Evolutionary conservation across 2,888 invertebrate species (phyloP), one percentile per base, ranked within the genome.

Genomic region (Incurvaria masculella): DNA sequence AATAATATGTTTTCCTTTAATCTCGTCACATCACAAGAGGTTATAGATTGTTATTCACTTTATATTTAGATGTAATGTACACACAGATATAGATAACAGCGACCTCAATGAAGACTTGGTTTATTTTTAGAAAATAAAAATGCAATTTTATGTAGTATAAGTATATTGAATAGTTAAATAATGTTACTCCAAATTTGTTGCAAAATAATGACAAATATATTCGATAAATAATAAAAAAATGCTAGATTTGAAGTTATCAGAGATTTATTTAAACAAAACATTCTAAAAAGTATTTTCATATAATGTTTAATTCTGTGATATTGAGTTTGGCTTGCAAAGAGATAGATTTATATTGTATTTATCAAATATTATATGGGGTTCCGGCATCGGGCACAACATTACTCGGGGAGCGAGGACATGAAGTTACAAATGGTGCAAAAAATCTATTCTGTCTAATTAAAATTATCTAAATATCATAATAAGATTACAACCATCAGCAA

Each of bases 151-250:
- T 45, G 21, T 75, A 75, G 75, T 71, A 78, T 78, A 78, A 78
- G 78, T 78, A 78, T 78, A 78, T 75, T 78, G 74, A 76, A 78
- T 78, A 76, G 72, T 78, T 75, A 78, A 78, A 78, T 78, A 76
- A 76, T 73, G 70, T 76, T 75, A 78, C 65, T 73, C 75, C 72
- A 74, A 78, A 72, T 75, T 72, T 70, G 62, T 72, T 69, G 72
- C 73, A 75, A 73, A 75, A 74, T 70, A 75, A 75, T 73, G 74
- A 74, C 70, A 74, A 75, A 72, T 73, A 75, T 53, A 46, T 48
- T 72, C 58, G 61, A 60, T 63, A 68, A 21, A 47, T 49, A 76
- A 67, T 67, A 65, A 69, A 68, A 70, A 69, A 72, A 72, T 64
- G 69, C 65, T 70, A 76, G 66, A 72, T 63, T 65, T 70, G 62